These are phyloP conservation scores for Monochamus saltuarius DNA, from an alignment of 1,140 invertebrate genomes.

Conservation along the genomic window DNA sequence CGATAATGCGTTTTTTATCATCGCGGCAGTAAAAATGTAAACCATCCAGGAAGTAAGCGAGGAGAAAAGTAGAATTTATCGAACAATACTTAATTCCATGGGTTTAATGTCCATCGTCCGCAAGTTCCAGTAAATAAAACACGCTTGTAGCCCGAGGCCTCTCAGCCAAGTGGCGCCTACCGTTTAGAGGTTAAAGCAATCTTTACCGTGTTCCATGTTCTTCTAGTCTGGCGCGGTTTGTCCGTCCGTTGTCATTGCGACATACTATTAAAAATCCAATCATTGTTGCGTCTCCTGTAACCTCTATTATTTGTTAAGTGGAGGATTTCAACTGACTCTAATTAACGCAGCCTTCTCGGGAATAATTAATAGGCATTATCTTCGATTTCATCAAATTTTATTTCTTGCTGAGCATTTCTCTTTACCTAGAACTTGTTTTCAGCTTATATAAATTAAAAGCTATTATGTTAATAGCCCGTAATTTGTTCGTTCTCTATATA, in stretches of 20 bases:
- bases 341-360: background rate
- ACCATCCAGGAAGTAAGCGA: constrained; percentile 12
- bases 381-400: background rate
- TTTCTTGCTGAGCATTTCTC: background rate
- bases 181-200: constrained; percentile 26
- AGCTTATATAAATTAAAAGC: too few relatives aligned
- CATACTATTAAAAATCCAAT: constrained; percentile 6
- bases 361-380: background rate
- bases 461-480: too few relatives aligned
- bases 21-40: background rate
- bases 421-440: too few relatives aligned
- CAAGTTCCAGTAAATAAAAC: constrained; percentile 26
- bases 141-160: constrained; percentile 20
- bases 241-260: background rate
- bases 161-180: constrained; percentile 27
- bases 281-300: background rate
- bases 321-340: background rate
- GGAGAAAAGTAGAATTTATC: constrained; percentile 20
- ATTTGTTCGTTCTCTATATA: too few relatives aligned
- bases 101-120: constrained; percentile 19
- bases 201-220: constrained; percentile 15
- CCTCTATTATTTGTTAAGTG: background rate
- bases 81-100: constrained; percentile 18
- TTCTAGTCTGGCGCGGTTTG: constrained; percentile 8
- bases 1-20: background rate